These are phyloP conservation scores for Oncorhynchus tshawytscha DNA, from an alignment of 2,113 vertebrate genomes.

Conservation along the genomic window DNA sequence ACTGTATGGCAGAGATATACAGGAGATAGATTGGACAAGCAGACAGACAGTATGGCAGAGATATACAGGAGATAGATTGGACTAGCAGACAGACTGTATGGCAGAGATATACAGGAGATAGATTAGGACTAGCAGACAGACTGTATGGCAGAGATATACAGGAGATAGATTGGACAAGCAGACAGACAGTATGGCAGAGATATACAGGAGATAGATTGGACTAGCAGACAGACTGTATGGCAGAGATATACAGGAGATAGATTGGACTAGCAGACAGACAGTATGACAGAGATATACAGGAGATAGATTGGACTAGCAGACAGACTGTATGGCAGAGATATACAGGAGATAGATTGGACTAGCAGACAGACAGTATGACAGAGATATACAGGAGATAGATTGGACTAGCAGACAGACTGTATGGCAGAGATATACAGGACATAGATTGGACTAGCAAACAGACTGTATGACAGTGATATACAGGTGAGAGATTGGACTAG, in stretches of 20 bases:
- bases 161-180: conserved; percentile 33
- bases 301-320: conserved; percentile 32
- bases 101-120: conserved; percentile 33
- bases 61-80: conserved; percentile 34
- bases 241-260: conserved; percentile 34
- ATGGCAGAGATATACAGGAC: conserved; percentile 26
- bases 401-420: neutral
- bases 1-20: conserved; percentile 11
- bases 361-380: neutral
- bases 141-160: conserved; percentile 7
- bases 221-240: neutral
- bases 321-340: conserved; percentile 9
- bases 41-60: conserved; percentile 1
- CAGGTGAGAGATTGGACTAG: conserved; percentile 37
- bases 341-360: conserved; percentile 35
- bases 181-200: conserved; percentile 3
- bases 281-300: conserved; percentile 21
- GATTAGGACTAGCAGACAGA: conserved; percentile 26
- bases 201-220: conserved; percentile 30
- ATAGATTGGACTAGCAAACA: conserved; percentile 31
- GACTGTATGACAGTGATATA: conserved; percentile 4
- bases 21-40: conserved; percentile 34
- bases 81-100: conserved; percentile 3
- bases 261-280: conserved; percentile 18
- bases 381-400: conserved; percentile 38